phyloP scores from a whole-genome alignment of 1,140 invertebrate genomes.

The Carposina sasakii region DNA sequence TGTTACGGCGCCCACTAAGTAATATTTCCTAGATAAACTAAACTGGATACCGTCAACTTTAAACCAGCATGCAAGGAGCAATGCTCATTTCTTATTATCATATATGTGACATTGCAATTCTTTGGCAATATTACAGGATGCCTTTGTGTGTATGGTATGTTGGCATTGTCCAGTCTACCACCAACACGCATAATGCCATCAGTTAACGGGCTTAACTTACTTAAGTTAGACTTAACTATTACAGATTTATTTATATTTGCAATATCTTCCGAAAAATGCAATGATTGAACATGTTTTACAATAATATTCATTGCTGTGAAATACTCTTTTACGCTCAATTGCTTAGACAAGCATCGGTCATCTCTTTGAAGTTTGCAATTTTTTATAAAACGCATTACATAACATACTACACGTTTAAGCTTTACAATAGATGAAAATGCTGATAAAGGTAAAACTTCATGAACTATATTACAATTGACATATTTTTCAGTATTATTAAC shows the following conservation, averaged over 20 bases:
- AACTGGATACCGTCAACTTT: slow-evolving; percentile 17
- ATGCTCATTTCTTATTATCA: slow-evolving; percentile 32
- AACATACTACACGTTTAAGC: not conserved
- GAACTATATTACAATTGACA: not conserved
- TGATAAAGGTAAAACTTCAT: not conserved
- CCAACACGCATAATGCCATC: slow-evolving; percentile 25
- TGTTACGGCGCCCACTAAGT: slow-evolving; percentile 14
- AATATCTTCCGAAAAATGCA: slow-evolving; percentile 9
- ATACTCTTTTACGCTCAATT: not conserved
- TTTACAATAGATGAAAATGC: slow-evolving; percentile 4
- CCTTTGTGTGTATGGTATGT: slow-evolving; percentile 18
- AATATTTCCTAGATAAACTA: slow-evolving; percentile 18
- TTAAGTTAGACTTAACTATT: slow-evolving; percentile 3
- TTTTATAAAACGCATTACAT: slow-evolving; percentile 1
- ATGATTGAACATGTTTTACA: slow-evolving; percentile 1
- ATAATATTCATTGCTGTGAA: not conserved
- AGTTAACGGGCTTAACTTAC: slow-evolving; percentile 6
- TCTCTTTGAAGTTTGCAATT: not conserved
- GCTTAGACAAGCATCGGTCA: not conserved
- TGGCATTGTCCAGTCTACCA: slow-evolving; percentile 21
- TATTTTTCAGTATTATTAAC: not conserved
- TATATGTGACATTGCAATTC: slow-evolving; percentile 18
- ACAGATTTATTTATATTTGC: not conserved
- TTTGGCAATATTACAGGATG: slow-evolving; percentile 28
- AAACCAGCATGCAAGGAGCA: slow-evolving; percentile 24